phyloP scores from a whole-genome alignment of 2,797 vertebrate genomes.

The Enteromius unitaeniatus region DNA sequence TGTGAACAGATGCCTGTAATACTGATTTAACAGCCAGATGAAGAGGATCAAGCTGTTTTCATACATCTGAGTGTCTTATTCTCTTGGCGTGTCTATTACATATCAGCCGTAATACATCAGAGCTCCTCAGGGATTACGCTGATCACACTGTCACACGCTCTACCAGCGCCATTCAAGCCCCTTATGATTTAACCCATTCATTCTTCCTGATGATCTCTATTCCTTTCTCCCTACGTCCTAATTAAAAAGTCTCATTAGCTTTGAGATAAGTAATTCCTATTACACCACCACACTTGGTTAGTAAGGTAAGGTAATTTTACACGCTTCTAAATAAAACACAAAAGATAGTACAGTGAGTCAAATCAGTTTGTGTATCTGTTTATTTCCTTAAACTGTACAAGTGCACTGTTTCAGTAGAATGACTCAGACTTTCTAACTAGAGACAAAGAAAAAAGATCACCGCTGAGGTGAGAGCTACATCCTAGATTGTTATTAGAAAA shows the following conservation, averaged over 20 bases:
- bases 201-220: constrained; percentile 11
- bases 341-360: neutral
- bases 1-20: constrained; percentile 56
- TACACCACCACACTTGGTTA: neutral
- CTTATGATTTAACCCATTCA: constrained; percentile 31
- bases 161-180: constrained; percentile 29
- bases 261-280: neutral
- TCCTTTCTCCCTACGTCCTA: neutral
- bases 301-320: neutral
- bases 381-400: neutral
- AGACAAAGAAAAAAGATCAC: neutral
- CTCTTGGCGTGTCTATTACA: constrained; percentile 39
- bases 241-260: constrained; percentile 9
- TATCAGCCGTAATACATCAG: constrained; percentile 41
- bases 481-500: neutral
- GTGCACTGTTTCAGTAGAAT: neutral
- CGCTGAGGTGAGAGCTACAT: neutral
- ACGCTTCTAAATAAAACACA: neutral
- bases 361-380: neutral
- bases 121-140: constrained; percentile 45
- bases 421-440: neutral
- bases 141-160: constrained; percentile 24
- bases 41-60: constrained; percentile 60
- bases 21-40: constrained; percentile 42
- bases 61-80: constrained; percentile 40